Conservation (phyloP, 2,888 invertebrate genomes). For the Clepsis dumicolana region DNA sequence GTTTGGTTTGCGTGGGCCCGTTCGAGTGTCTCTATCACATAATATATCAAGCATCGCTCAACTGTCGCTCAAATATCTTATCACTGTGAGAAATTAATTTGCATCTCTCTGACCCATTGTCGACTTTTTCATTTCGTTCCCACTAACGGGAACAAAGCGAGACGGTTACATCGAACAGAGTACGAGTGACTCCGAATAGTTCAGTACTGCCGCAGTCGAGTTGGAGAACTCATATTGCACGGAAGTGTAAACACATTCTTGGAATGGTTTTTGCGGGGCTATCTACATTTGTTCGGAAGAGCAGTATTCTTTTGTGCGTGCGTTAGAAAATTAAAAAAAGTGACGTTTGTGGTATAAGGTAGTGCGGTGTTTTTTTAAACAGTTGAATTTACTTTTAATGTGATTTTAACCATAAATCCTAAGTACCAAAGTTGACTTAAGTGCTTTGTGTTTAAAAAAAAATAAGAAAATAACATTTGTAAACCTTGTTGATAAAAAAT, state of each 20-base stretch:
- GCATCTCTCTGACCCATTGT: constrained; percentile 31
- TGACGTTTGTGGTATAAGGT: neutral
- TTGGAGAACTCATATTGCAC: constrained; percentile 39
- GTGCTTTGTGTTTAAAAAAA: too few species aligned
- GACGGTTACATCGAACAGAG: constrained; percentile 21
- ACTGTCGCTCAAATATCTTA: constrained; percentile 39
- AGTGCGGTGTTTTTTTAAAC: neutral
- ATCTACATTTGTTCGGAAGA: constrained; percentile 7
- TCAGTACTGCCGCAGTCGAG: constrained; percentile 23
- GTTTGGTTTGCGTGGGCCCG: constrained; percentile 23
- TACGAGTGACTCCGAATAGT: constrained; percentile 11
- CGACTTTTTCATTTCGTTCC: constrained; percentile 25
- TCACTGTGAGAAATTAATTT: constrained; percentile 44
- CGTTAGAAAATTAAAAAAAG: constrained; percentile 2
- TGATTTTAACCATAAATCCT: neutral
- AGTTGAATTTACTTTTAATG: neutral
- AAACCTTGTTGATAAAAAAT: constrained; percentile 4
- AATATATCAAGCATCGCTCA: constrained; percentile 39
- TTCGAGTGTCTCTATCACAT: constrained; percentile 35
- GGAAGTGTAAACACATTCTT: constrained; percentile 26
- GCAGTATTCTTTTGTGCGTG: constrained; percentile 6
- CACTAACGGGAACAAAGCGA: constrained; percentile 12
- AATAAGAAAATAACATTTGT: neutral
- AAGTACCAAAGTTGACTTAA: neutral
- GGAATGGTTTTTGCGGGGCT: constrained; percentile 1